Evolutionary conservation across 2,797 vertebrate genomes (phyloP), one percentile per base, ranked within the genome.

Genomic region (Tenualosa thibaudeaui): DNA sequence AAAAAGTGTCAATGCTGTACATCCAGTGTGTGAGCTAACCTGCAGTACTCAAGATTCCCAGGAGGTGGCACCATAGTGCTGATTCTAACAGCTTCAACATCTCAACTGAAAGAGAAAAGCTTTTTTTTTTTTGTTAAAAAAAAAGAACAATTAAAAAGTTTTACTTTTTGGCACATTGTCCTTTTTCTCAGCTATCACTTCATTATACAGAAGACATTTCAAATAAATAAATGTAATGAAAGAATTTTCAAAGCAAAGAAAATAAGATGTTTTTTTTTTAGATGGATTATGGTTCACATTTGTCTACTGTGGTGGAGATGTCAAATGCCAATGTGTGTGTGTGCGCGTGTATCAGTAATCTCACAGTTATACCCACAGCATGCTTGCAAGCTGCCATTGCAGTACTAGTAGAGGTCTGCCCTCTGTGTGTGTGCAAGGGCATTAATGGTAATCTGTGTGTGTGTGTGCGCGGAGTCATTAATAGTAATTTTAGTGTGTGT

Each of bases 31-130:
- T 86, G 86, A 93, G 91, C 91, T 91, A 93, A 91, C 89, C 91
- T 93, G 93, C 93, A 93, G 90, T 95, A 94, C 94, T 95, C 94
- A 95, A 95, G 94, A 95, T 95, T 95, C 94, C 93, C 95, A 96
- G 96, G 94, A 95, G 94, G 95, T 95, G 95, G 95, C 96, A 95
- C 95, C 94, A 95, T 95, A 94, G 93, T 94, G 94, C 94, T 95
- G 92, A 93, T 91, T 94, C 92, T 91, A 94, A 94, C 94, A 94
- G 94, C 93, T 90, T 90, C 91, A 94, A 91, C 88, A 93, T 92
- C 92, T 91, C 89, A 93, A 94, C 93, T 94, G 94, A 94, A 92
- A 92, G 93, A 93, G 93, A 92, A 93, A 95, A 93, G 91, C 94
- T 92, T 75, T 40, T 40, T 37, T 37, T 15, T 15, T 31, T 19